A percentile compares a stretch with the other conserved stretches of the same genome.
Conservation (phyloP, 2,888 invertebrate genomes). For the Agonum fuliginosum region DNA sequence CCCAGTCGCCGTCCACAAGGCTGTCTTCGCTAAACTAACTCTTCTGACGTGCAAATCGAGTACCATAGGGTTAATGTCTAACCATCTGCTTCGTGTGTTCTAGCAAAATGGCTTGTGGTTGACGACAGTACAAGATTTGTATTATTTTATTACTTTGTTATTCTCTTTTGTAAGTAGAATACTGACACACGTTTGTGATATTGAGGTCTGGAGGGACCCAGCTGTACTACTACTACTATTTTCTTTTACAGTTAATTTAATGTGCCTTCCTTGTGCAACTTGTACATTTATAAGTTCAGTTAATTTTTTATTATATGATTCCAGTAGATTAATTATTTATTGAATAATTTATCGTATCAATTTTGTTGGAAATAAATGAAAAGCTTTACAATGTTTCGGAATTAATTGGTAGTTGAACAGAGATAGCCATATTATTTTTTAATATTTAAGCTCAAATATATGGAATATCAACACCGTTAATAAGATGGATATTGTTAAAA, state of each 20-base stretch:
- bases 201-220: slow-evolving; percentile 15
- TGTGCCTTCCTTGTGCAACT: slow-evolving; percentile 43
- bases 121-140: slow-evolving; percentile 10
- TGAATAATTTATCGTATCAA: slow-evolving; percentile 57
- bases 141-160: slow-evolving; percentile 10
- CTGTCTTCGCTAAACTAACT: slow-evolving; percentile 46
- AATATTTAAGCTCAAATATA: slow-evolving; percentile 50
- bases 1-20: slow-evolving; percentile 56
- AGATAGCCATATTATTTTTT: slow-evolving; percentile 56
- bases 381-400: slow-evolving; percentile 42
- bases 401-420: slow-evolving; percentile 30
- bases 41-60: neutral
- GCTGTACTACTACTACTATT: slow-evolving; percentile 11
- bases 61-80: neutral
- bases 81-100: neutral
- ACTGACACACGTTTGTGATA: slow-evolving; percentile 52
- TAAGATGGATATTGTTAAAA: slow-evolving; percentile 31
- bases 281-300: slow-evolving; percentile 42
- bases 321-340: slow-evolving; percentile 58
- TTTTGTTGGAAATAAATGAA: slow-evolving; percentile 46
- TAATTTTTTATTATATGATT: slow-evolving; percentile 55
- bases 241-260: slow-evolving; percentile 43
- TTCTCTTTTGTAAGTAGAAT: slow-evolving; percentile 31
- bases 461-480: too few relatives aligned
- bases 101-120: neutral